Evolutionary conservation across 2,113 vertebrate genomes (phyloP), one percentile per base, ranked within the genome.

Genomic region (Triplophysa rosa): DNA sequence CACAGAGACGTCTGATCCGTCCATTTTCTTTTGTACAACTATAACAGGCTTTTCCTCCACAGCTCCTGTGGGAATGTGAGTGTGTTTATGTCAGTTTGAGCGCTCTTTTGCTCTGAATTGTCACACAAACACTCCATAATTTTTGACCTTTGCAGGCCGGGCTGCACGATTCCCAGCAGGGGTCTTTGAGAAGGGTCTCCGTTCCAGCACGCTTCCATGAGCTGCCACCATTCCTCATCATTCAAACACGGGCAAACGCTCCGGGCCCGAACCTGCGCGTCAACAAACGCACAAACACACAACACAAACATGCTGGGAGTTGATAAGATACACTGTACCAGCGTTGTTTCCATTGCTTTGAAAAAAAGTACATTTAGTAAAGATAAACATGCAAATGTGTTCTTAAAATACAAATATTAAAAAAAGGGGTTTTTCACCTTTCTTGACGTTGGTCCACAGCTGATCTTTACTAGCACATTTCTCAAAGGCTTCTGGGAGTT

Each of bases 161-260:
- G 98, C 85, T 99, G 95, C 59, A 99, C 98, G 0, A 99, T 98
- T 0, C 98, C 97, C 61, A 99, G 82, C 37, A 99, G 92, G 0
- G 98, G 98, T 42, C 98, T 93, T 87, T 94, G 95, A 2, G 93
- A 95, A 1, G 97, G 91, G 83, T 99, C 97, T 0, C 97, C 96
- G 0, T 92, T 97, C 98, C 98, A 99, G 67, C 96, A 98, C 2
- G 96, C 96, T 88, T 99, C 97, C 98, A 99, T 99, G 88, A 99
- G 87, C 92, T 98, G 97, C 98, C 98, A 99, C 90, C 97, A 98
- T 10, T 99, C 98, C 85, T 96, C 96, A 3, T n/a, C n/a, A n/a
- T n/a, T 99, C 98, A 7, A 99, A 99, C 80, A 86, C 81, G 0
- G 94, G 52, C 1, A 98, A 86, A 0, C 96, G 94, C 83, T 99